Conservation (phyloP, 2,113 vertebrate species). For the Pseudorhombus dupliciocellatus region DNA sequence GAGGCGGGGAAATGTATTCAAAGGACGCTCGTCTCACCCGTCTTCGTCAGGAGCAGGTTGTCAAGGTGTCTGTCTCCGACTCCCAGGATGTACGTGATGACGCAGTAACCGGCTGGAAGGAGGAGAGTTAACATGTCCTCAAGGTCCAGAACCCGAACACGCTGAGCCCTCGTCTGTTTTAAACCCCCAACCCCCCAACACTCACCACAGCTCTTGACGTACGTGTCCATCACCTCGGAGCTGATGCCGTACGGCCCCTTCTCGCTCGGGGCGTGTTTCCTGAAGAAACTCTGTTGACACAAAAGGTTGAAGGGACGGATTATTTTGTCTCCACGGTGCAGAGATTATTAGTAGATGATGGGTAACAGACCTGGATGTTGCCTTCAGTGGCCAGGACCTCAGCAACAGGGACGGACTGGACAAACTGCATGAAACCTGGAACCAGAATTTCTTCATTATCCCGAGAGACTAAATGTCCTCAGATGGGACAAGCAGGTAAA, state of each 20-base stretch:
- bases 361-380: slow-evolving; percentile 90
- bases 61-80: slow-evolving; percentile 98
- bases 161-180: neutral
- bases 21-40: slow-evolving; percentile 68
- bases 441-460: neutral
- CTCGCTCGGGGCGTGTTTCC: slow-evolving; percentile 94
- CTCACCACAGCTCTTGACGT: slow-evolving; percentile 99
- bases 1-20: neutral
- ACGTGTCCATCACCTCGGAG: slow-evolving; percentile 97
- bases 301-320: neutral
- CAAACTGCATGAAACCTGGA: slow-evolving; percentile 98
- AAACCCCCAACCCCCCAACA: neutral
- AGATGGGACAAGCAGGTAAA: too few relatives aligned
- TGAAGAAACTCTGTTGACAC: slow-evolving; percentile 91
- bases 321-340: too few relatives aligned
- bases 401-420: slow-evolving; percentile 97
- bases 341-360: too few relatives aligned
- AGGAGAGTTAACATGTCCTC: neutral
- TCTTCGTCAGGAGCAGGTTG: slow-evolving; percentile 97
- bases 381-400: slow-evolving; percentile 97
- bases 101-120: slow-evolving; percentile 93
- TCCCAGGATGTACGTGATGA: slow-evolving; percentile 98
- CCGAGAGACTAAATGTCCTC: too few relatives aligned
- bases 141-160: neutral
- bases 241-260: slow-evolving; percentile 97